A percentile compares a stretch with the other conserved stretches of the same genome.
Conservation (phyloP, 2,797 vertebrate species). For the Otolemur crassicaudatus region DNA sequence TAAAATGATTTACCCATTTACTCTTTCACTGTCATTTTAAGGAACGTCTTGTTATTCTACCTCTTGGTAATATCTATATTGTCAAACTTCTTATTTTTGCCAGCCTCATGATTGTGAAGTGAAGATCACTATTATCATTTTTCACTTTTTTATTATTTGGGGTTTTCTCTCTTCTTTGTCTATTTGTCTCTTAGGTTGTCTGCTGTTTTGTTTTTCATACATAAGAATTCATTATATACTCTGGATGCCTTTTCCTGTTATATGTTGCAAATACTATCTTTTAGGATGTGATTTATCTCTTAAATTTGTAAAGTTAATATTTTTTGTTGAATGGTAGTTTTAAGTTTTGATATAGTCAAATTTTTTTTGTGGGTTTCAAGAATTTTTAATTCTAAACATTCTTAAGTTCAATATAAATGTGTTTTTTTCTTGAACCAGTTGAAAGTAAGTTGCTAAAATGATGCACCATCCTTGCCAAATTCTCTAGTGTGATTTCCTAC, state of each 20-base stretch:
- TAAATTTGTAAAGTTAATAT: neutral
- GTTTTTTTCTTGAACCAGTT: neutral
- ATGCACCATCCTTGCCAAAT: neutral
- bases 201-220: neutral
- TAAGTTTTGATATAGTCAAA: slow-evolving; percentile 18
- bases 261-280: slow-evolving; percentile 1
- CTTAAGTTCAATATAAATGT: neutral
- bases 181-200: neutral
- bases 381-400: slow-evolving; percentile 30
- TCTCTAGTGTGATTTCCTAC: slow-evolving; percentile 2
- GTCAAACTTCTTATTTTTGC: neutral
- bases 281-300: neutral
- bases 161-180: slow-evolving; percentile 23
- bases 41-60: neutral
- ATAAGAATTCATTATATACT: neutral
- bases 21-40: neutral
- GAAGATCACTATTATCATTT: neutral
- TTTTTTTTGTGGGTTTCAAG: slow-evolving; percentile 23
- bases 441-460: slow-evolving; percentile 10
- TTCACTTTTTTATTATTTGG: slow-evolving; percentile 29
- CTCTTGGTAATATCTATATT: neutral
- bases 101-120: neutral
- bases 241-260: neutral
- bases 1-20: neutral
- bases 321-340: neutral